Evolutionary conservation across 2,113 vertebrate genomes (phyloP).

Genomic region (Saguinus midas): DNA sequence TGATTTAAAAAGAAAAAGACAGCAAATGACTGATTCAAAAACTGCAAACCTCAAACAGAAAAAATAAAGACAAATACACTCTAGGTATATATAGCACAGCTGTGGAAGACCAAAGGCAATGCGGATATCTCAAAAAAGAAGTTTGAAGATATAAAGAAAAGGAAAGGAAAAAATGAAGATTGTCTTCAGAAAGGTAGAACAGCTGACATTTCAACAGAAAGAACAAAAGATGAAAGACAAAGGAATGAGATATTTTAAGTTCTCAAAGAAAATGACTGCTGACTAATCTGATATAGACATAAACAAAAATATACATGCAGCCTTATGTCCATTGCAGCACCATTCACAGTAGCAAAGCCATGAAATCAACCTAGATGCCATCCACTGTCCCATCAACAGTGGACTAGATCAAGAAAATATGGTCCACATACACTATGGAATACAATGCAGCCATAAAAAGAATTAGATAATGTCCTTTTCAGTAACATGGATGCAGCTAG

Average conservation of each 20-base stretch:
- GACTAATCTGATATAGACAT: no score
- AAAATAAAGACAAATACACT: background rate
- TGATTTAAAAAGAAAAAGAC: background rate
- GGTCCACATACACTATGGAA: no score
- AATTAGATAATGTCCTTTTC: no score
- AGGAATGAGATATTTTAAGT: background rate
- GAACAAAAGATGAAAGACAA: background rate
- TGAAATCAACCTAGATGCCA: no score
- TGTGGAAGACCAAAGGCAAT: background rate
- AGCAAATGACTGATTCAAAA: background rate
- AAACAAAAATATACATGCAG: no score
- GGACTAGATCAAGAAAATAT: no score
- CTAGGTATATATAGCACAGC: background rate
- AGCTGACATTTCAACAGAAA: background rate
- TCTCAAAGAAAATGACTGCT: background rate
- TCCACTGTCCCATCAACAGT: no score
- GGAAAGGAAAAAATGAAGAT: background rate
- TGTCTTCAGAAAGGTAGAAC: background rate
- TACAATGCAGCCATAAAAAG: no score
- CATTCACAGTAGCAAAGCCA: no score
- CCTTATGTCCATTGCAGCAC: no score
- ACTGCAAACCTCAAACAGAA: background rate
- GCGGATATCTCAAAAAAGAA: background rate
- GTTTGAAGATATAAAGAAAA: background rate
- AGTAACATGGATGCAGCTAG: no score